Conservation (phyloP, 1,140 invertebrate species). For the Brachionus sp. region DNA sequence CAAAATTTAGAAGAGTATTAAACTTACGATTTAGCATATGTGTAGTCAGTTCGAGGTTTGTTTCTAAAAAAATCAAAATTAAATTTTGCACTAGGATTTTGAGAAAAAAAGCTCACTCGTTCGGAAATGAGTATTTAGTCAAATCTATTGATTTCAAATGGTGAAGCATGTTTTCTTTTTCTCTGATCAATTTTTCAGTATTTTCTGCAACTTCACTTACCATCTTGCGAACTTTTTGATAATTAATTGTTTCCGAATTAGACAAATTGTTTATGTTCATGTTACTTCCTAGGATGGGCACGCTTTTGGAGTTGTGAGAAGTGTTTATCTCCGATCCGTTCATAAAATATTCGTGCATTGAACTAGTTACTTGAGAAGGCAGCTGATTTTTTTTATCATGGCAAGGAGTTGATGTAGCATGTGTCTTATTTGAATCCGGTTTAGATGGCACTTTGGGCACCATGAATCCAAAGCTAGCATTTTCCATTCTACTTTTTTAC, state of each 20-base stretch:
- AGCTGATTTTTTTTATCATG: neutral
- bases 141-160: constrained; percentile 38
- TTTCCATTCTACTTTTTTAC: neutral
- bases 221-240: neutral
- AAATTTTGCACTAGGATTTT: neutral
- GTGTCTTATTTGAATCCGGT: neutral
- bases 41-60: constrained; percentile 40
- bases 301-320: neutral
- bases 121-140: constrained; percentile 30
- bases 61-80: neutral
- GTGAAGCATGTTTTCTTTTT: constrained; percentile 40
- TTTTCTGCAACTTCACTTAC: neutral
- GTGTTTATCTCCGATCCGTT: constrained; percentile 17
- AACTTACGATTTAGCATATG: constrained; percentile 43
- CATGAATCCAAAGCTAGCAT: neutral
- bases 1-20: neutral
- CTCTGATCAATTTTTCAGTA: neutral
- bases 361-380: neutral
- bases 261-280: constrained; percentile 17
- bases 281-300: neutral
- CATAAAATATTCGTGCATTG: constrained; percentile 24
- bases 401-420: neutral
- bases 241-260: neutral
- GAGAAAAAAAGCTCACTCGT: neutral
- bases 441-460: neutral